These are phyloP conservation scores for Chloropsis hardwickii DNA, from an alignment of 2,113 vertebrate species.

Conservation along the genomic window DNA sequence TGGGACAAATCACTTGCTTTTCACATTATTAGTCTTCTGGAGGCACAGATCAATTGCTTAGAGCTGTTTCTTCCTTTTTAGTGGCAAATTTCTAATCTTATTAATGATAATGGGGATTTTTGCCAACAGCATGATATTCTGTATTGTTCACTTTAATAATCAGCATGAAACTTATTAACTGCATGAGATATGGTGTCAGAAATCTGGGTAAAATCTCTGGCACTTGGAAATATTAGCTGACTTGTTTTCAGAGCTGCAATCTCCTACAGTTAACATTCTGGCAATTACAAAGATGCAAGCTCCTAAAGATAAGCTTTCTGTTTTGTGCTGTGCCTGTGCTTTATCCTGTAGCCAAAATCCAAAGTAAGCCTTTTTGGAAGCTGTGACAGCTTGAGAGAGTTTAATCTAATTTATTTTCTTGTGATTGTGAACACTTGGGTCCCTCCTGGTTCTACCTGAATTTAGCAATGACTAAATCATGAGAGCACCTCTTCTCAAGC, in stretches of 20 bases:
- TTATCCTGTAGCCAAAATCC: constrained; percentile 14
- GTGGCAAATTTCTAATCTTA: constrained; percentile 43
- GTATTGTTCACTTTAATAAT: constrained; percentile 50
- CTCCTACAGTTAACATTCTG: constrained; percentile 21
- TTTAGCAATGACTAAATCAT: neutral
- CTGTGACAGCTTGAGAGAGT: neutral
- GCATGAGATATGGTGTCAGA: neutral
- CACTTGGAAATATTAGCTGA: constrained; percentile 24
- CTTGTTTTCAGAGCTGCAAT: constrained; percentile 17
- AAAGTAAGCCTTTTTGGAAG: neutral
- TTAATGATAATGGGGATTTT: constrained; percentile 27
- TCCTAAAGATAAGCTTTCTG: constrained; percentile 17
- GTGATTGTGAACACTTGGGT: neutral
- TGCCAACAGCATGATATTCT: constrained; percentile 35
- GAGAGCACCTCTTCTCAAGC: neutral
- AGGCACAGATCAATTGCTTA: constrained; percentile 4
- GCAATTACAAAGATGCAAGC: constrained; percentile 20
- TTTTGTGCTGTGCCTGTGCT: neutral
- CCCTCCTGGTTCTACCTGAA: neutral
- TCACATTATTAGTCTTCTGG: constrained; percentile 19
- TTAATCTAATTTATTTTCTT: constrained; percentile 29
- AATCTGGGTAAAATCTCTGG: constrained; percentile 52
- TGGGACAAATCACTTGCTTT: constrained; percentile 11
- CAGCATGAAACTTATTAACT: constrained; percentile 57
- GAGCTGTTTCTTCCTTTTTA: constrained; percentile 34